Evolutionary conservation across 2,888 invertebrate genomes (phyloP).

Genomic region (Drosophila helvetica): DNA sequence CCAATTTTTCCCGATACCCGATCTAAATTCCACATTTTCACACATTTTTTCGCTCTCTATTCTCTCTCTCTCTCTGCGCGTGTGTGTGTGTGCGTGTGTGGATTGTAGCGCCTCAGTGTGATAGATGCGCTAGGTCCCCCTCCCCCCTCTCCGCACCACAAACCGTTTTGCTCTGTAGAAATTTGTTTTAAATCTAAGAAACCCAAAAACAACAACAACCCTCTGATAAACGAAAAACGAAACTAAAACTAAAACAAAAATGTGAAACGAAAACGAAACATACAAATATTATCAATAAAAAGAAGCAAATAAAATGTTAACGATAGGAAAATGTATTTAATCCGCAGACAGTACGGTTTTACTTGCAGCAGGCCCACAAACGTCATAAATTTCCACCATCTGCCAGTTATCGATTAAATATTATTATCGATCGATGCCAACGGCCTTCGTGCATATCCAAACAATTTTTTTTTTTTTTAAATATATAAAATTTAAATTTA

Average conservation of each 20-base stretch:
- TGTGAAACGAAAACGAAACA: conserved; percentile 21
- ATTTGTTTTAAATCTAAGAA: conserved; percentile 10
- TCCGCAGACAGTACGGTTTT: conserved; percentile 31
- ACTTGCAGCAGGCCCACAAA: conserved; percentile 16
- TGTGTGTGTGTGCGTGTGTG: conserved; percentile 37
- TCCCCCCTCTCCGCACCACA: background rate
- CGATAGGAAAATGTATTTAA: conserved; percentile 29
- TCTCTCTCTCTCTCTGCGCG: conserved; percentile 6
- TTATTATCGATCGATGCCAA: conserved; percentile 23
- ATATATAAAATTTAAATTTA: conserved; percentile 38
- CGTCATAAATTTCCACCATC: background rate
- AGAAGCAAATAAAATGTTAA: background rate
- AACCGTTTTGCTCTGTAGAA: conserved; percentile 12
- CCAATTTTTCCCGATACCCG: conserved; percentile 64
- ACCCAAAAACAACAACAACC: background rate
- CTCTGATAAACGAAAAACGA: conserved; percentile 12
- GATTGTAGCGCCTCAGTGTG: conserved; percentile 51
- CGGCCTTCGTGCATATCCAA: conserved; percentile 36
- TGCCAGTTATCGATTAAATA: conserved; percentile 15
- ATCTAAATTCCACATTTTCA: conserved; percentile 1
- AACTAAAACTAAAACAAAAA: conserved; percentile 18
- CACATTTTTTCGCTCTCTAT: conserved; percentile 31
- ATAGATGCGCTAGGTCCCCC: conserved; percentile 43
- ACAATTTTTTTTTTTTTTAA: conserved; percentile 19
- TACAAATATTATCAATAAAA: conserved; percentile 10